Percentiles rank a stretch among this genome's conserved stretches.
phyloP scores from a whole-genome alignment of 2,888 invertebrate genomes.

The Dioctria linearis region DNA sequence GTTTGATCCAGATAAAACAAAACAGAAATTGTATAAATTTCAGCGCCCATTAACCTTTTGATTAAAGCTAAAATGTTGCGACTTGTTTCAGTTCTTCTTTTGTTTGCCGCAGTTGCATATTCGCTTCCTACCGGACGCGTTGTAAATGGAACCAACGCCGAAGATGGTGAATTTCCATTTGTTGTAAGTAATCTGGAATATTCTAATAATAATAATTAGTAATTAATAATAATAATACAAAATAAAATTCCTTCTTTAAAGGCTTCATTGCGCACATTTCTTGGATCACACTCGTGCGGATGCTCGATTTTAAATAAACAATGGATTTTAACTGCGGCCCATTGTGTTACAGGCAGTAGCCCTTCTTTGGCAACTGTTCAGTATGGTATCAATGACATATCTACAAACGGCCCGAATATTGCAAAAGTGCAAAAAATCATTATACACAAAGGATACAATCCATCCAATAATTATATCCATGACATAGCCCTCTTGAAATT shows the following conservation, averaged over 20 bases:
- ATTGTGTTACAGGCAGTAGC: slow-evolving; percentile 62
- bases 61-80: too few relatives aligned
- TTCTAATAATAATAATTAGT: not conserved
- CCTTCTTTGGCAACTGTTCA: slow-evolving; percentile 61
- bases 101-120: too few relatives aligned
- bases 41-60: too few relatives aligned
- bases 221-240: not conserved
- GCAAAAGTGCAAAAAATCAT: slow-evolving; percentile 64
- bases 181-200: slow-evolving; percentile 61
- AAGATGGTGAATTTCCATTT: slow-evolving; percentile 64
- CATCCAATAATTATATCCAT: slow-evolving; percentile 64
- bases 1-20: too few relatives aligned
- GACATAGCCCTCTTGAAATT: slow-evolving; percentile 70
- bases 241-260: slow-evolving; percentile 39
- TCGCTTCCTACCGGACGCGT: slow-evolving; percentile 61
- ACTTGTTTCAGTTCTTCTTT: too few relatives aligned
- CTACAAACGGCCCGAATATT: slow-evolving; percentile 62
- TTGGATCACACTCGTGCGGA: slow-evolving; percentile 65
- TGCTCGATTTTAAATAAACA: slow-evolving; percentile 63
- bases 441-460: slow-evolving; percentile 66
- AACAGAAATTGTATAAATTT: too few relatives aligned
- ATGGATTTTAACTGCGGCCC: slow-evolving; percentile 66
- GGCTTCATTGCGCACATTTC: slow-evolving; percentile 57
- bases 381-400: slow-evolving; percentile 63
- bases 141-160: slow-evolving; percentile 66